Percentiles rank a stretch among this genome's conserved stretches.
phyloP scores from a whole-genome alignment of 37 sponge, comb jelly and placozoan genomes.

The Mnemiopsis leidyi region DNA sequence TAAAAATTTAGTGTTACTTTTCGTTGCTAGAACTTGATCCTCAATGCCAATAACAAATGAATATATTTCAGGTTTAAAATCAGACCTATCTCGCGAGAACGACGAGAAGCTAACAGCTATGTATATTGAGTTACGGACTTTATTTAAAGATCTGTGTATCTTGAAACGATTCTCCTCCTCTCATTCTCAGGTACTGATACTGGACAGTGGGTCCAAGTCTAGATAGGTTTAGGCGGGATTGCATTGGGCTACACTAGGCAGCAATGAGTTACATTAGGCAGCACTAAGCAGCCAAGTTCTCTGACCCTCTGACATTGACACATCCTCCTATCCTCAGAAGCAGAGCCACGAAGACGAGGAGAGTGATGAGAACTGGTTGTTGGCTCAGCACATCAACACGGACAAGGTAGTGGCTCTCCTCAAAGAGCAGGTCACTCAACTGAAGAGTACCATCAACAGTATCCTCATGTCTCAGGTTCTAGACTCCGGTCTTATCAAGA shows the following conservation, averaged over 20 bases:
- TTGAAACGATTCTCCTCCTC: constrained; percentile 16
- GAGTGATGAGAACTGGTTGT: background rate
- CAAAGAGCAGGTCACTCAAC: background rate
- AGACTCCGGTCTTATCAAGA: background rate
- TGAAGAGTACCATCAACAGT: constrained; percentile 36
- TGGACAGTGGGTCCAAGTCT: too few relatives aligned
- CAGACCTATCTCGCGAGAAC: constrained; percentile 18
- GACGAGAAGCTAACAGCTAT: constrained; percentile 18
- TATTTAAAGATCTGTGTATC: constrained; percentile 40
- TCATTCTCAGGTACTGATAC: too few relatives aligned
- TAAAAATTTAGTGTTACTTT: too few relatives aligned
- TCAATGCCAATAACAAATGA: too few relatives aligned
- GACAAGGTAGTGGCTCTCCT: constrained; percentile 30
- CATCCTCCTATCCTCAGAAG: too few relatives aligned
- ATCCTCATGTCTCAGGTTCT: constrained; percentile 36
- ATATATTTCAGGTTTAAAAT: constrained; percentile 41
- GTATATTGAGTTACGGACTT: constrained; percentile 26
- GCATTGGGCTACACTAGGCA: too few relatives aligned
- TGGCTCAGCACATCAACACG: constrained; percentile 38
- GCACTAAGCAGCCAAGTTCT: too few relatives aligned
- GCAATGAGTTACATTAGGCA: too few relatives aligned
- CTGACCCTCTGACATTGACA: too few relatives aligned
- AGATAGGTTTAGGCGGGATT: too few relatives aligned
- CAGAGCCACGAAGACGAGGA: background rate
- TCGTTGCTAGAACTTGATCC: too few relatives aligned